A percentile compares a stretch with the other conserved stretches of the same genome.
Evolutionary conservation across 2,888 invertebrate species (phyloP).

Genomic region (Andrena hattorfiana): DNA sequence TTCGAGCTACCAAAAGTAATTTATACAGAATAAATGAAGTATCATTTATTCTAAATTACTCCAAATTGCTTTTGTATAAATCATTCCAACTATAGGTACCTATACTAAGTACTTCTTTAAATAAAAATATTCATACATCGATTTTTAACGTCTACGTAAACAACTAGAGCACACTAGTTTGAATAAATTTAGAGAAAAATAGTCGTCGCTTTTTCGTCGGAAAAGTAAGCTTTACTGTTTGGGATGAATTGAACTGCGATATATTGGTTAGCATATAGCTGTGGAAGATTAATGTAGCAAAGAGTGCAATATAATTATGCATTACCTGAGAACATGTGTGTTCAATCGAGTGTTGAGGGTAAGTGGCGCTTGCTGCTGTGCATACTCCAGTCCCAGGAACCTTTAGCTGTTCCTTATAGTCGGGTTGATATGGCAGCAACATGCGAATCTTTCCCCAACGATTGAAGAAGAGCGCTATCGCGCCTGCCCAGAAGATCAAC

Average conservation of each 20-base stretch:
- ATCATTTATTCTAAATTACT: too few species aligned
- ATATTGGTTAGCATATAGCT: not conserved
- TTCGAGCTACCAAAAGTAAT: too few species aligned
- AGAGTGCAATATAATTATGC: slow-evolving; percentile 44
- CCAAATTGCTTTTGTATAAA: too few species aligned
- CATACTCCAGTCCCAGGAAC: slow-evolving; percentile 91
- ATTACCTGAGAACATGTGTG: slow-evolving; percentile 88
- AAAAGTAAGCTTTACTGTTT: slow-evolving; percentile 4
- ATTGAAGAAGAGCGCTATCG: slow-evolving; percentile 96
- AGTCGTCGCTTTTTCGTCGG: not conserved
- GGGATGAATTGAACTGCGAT: not conserved
- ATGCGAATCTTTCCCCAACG: slow-evolving; percentile 98
- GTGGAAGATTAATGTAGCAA: slow-evolving; percentile 15
- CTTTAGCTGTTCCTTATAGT: slow-evolving; percentile 96
- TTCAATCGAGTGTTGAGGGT: slow-evolving; percentile 87
- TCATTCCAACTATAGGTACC: too few species aligned
- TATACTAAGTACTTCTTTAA: not conserved
- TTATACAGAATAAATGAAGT: too few species aligned
- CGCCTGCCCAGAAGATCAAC: slow-evolving; percentile 94
- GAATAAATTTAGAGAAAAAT: not conserved
- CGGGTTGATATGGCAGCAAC: slow-evolving; percentile 96
- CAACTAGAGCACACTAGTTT: not conserved
- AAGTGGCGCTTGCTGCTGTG: slow-evolving; percentile 87
- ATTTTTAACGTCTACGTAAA: not conserved
- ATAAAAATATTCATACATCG: not conserved